A percentile compares a stretch with the other conserved stretches of the same genome.
Conservation (phyloP, 2,888 invertebrate genomes). For the Steinernema hermaphroditum region DNA sequence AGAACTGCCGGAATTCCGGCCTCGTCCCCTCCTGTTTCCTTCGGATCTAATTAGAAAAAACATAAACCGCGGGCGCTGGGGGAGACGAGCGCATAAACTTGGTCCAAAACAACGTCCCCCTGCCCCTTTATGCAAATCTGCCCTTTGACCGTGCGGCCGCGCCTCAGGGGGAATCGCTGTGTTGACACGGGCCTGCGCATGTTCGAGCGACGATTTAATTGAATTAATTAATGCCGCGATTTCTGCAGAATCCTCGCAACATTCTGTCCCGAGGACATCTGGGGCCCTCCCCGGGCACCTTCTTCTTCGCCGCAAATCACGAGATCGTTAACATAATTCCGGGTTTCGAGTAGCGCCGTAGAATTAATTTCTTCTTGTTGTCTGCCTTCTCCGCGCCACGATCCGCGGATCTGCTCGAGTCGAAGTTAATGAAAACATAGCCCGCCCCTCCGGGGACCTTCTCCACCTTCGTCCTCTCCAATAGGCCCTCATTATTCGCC, state of each 20-base stretch:
- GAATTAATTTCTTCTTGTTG: too few relatives aligned
- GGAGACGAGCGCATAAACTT: background rate
- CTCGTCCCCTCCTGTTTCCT: background rate
- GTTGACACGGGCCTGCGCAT: background rate
- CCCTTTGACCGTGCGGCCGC: conserved; percentile 9
- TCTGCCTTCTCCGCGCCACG: background rate
- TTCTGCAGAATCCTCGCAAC: background rate
- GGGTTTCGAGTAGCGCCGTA: too few relatives aligned
- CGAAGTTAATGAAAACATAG: too few relatives aligned
- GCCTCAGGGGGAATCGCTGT: background rate
- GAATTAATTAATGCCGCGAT: conserved; percentile 20
- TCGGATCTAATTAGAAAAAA: conserved; percentile 28
- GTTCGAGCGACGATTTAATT: conserved; percentile 13
- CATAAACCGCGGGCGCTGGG: background rate
- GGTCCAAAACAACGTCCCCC: background rate
- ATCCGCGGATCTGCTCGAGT: too few relatives aligned
- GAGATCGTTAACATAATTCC: too few relatives aligned
- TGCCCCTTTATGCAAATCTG: conserved; percentile 22
- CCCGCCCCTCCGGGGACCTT: too few relatives aligned
- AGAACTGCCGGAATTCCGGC: too few relatives aligned
- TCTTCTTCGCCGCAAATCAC: background rate
- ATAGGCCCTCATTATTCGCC: background rate
- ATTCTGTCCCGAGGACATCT: background rate
- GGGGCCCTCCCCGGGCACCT: background rate
- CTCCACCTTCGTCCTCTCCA: too few relatives aligned